A percentile compares a stretch with the other conserved stretches of the same genome.
Conservation (phyloP, 2,888 invertebrate genomes). For the Drosophila algonquin region DNA sequence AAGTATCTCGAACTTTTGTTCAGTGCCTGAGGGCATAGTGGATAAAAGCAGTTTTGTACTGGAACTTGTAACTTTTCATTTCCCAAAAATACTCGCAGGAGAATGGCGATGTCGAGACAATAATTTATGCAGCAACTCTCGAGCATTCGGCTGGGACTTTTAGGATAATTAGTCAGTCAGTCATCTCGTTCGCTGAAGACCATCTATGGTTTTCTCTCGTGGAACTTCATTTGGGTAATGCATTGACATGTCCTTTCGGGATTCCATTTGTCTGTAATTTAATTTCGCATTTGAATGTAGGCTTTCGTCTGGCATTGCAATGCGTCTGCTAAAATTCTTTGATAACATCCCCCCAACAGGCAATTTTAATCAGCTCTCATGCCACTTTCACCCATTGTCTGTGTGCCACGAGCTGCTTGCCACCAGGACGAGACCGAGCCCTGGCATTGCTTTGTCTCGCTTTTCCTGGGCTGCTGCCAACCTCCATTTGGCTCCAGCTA, state of each 20-base stretch:
- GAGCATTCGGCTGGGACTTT: background rate
- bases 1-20: constrained; percentile 30
- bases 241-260: constrained; percentile 30
- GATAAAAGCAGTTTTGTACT: background rate
- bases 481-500: constrained; percentile 18
- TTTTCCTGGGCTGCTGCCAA: constrained; percentile 15
- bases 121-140: background rate
- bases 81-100: background rate
- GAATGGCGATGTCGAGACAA: background rate
- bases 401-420: background rate
- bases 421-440: constrained; percentile 23
- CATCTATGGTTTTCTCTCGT: background rate
- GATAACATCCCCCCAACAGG: constrained; percentile 1
- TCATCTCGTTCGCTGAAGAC: background rate
- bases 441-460: constrained; percentile 29
- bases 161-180: background rate
- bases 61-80: background rate
- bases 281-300: constrained; percentile 35
- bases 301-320: constrained; percentile 30
- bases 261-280: constrained; percentile 38
- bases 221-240: background rate
- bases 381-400: constrained; percentile 45
- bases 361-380: constrained; percentile 51
- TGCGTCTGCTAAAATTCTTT: constrained; percentile 8
- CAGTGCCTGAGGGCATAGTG: background rate